phyloP scores from a whole-genome alignment of 2,797 vertebrate genomes.

The Melanotaenia boesemani region DNA sequence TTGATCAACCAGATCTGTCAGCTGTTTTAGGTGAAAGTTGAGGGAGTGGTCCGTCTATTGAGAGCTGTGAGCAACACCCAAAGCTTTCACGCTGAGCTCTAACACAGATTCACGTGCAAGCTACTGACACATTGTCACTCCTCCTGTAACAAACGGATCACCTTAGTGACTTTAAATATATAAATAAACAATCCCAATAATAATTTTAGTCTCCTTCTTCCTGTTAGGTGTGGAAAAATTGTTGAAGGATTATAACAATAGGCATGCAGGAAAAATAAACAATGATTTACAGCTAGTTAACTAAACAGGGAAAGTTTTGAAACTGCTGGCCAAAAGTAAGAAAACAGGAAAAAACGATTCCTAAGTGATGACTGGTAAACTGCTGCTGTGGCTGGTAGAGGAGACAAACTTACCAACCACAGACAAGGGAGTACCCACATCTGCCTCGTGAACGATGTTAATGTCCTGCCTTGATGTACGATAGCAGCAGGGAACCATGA shows the following conservation, averaged over 20 bases:
- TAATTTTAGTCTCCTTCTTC: constrained; percentile 6
- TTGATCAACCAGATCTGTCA: constrained; percentile 64
- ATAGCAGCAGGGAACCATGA: constrained; percentile 58
- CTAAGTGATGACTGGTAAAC: constrained; percentile 6
- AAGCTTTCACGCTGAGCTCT: constrained; percentile 46
- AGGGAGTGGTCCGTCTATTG: constrained; percentile 52
- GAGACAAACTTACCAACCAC: constrained; percentile 44
- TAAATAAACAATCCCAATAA: constrained; percentile 11
- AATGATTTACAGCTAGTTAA: not conserved
- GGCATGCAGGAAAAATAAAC: not conserved
- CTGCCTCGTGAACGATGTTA: constrained; percentile 46
- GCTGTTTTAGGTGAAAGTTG: constrained; percentile 20
- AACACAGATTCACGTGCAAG: constrained; percentile 48
- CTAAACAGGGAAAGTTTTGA: not conserved
- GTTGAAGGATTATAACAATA: not conserved
- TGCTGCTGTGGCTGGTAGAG: constrained; percentile 22
- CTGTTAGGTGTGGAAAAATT: not conserved
- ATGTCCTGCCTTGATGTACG: constrained; percentile 68
- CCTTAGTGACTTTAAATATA: constrained; percentile 7
- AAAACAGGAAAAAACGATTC: not conserved
- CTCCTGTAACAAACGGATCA: constrained; percentile 29
- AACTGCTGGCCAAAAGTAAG: not conserved
- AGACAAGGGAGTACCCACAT: constrained; percentile 31
- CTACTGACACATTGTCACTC: constrained; percentile 32
- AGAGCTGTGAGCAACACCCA: constrained; percentile 43